These are phyloP conservation scores for Pogona vitticeps DNA, from an alignment of 2,113 vertebrate species.

Conservation along the genomic window DNA sequence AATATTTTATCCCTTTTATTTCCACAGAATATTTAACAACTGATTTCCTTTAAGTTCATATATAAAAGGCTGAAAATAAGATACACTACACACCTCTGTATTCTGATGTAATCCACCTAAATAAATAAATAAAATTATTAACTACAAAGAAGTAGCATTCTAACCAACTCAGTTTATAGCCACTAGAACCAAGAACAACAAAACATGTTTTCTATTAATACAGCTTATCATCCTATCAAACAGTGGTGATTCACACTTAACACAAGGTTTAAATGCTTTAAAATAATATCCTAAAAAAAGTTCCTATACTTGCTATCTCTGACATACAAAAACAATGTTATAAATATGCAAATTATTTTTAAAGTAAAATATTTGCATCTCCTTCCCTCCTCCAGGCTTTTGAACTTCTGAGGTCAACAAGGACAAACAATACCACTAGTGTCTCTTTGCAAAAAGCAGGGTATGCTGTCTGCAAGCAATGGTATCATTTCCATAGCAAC, in stretches of 20 bases:
- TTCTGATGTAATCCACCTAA: constrained; percentile 75
- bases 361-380: constrained; percentile 89
- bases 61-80: constrained; percentile 74
- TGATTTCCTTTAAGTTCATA: constrained; percentile 67
- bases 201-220: constrained; percentile 73
- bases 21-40: constrained; percentile 54
- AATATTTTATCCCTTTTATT: constrained; percentile 55
- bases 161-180: constrained; percentile 81
- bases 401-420: constrained; percentile 98
- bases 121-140: constrained; percentile 81
- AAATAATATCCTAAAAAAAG: constrained; percentile 70
- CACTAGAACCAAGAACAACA: constrained; percentile 71
- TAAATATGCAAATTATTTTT: constrained; percentile 87
- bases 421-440: constrained; percentile 98
- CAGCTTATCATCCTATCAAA: constrained; percentile 75
- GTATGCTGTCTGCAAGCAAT: constrained; percentile 87
- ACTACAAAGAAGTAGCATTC: constrained; percentile 80
- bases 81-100: constrained; percentile 69
- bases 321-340: constrained; percentile 85
- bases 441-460: constrained; percentile 91
- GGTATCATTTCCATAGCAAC: constrained; percentile 92
- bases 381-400: constrained; percentile 90
- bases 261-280: constrained; percentile 73
- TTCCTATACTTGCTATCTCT: constrained; percentile 76
- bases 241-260: constrained; percentile 73